Evolutionary conservation across 2,888 invertebrate species (phyloP).

Genomic region (Habrosyne pyritoides): DNA sequence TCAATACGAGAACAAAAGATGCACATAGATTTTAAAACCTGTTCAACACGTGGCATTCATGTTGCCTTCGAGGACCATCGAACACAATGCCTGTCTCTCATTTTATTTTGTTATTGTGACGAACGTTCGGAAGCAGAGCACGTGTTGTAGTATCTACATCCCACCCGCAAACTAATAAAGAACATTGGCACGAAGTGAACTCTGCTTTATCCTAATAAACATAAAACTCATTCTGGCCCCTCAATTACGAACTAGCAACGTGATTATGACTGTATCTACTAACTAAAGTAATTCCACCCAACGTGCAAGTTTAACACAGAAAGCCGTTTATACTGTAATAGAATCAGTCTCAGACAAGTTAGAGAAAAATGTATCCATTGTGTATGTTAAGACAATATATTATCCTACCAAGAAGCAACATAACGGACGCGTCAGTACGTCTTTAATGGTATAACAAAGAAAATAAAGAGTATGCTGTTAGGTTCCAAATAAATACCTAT

Average conservation of each 20-base stretch:
- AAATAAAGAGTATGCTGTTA: slow-evolving; percentile 9
- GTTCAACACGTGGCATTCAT: slow-evolving; percentile 71
- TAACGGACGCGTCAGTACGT: neutral
- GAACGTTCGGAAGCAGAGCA: slow-evolving; percentile 64
- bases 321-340: no score
- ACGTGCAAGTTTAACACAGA: slow-evolving; percentile 33
- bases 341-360: no score
- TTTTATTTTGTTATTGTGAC: slow-evolving; percentile 75
- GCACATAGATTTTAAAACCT: slow-evolving; percentile 56
- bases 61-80: slow-evolving; percentile 42
- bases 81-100: slow-evolving; percentile 69
- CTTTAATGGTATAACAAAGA: slow-evolving; percentile 10
- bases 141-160: slow-evolving; percentile 71
- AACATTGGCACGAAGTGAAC: slow-evolving; percentile 34
- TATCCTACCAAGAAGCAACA: slow-evolving; percentile 10
- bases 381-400: slow-evolving; percentile 38
- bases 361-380: slow-evolving; percentile 38
- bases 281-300: slow-evolving; percentile 17
- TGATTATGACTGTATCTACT: slow-evolving; percentile 9
- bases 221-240: slow-evolving; percentile 34
- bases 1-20: slow-evolving; percentile 50
- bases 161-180: slow-evolving; percentile 48
- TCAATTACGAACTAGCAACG: slow-evolving; percentile 12
- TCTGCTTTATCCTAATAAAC: slow-evolving; percentile 27
- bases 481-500: no score